Conservation (phyloP, 2,113 vertebrate genomes). For the Pithys albifrons region DNA sequence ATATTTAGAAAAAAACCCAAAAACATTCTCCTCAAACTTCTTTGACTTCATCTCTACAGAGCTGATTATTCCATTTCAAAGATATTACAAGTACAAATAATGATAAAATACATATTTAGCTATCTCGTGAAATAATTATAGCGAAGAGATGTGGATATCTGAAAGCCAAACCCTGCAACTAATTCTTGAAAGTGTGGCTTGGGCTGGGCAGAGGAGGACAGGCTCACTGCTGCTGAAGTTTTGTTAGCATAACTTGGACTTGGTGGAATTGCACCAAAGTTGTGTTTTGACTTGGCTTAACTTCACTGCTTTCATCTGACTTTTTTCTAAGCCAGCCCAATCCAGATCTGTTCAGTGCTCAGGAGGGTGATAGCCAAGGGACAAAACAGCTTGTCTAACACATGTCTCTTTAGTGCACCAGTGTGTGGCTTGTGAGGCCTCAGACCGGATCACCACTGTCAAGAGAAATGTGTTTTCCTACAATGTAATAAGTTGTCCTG, state of each 20-base stretch:
- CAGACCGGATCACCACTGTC: conserved; percentile 66
- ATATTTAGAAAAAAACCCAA: neutral
- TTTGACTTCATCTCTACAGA: conserved; percentile 14
- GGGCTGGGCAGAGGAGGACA: conserved; percentile 57
- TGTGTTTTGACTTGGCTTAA: conserved; percentile 61
- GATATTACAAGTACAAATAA: conserved; percentile 21
- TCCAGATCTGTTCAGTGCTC: conserved; percentile 71
- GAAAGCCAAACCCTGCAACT: conserved; percentile 38
- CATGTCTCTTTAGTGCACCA: conserved; percentile 73
- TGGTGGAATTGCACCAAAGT: conserved; percentile 46
- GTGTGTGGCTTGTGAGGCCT: conserved; percentile 54
- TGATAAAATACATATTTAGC: conserved; percentile 50
- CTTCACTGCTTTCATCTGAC: conserved; percentile 74
- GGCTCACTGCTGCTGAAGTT: neutral
- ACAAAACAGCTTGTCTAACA: conserved; percentile 73
- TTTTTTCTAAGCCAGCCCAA: conserved; percentile 72
- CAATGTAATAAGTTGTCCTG: conserved; percentile 50
- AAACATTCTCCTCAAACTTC: neutral
- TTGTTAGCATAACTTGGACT: conserved; percentile 39
- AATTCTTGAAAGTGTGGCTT: conserved; percentile 41
- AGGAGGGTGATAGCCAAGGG: conserved; percentile 65
- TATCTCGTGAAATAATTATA: conserved; percentile 51
- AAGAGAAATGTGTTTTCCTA: conserved; percentile 69
- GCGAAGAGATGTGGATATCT: conserved; percentile 32
- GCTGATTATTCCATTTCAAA: conserved; percentile 26